phyloP scores from a whole-genome alignment of 2,113 vertebrate genomes.

The Tachysurus vachellii region DNA sequence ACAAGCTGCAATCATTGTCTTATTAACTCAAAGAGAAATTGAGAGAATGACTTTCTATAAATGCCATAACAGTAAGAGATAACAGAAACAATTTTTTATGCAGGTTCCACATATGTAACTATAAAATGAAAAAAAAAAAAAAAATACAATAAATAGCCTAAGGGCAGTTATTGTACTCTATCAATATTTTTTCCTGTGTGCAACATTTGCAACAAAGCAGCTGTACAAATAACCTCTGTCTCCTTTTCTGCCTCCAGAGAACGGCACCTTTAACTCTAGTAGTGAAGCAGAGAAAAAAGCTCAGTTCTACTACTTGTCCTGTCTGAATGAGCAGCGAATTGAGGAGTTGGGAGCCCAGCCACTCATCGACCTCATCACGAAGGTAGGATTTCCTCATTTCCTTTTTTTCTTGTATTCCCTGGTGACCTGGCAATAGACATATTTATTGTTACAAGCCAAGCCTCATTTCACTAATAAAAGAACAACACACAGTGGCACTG shows the following conservation, averaged over 20 bases:
- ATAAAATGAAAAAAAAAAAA: not conserved
- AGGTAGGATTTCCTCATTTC: constrained; percentile 69
- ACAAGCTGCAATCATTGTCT: not conserved
- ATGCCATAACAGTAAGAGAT: not conserved
- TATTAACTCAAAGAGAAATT: not conserved
- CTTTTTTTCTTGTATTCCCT: constrained; percentile 1
- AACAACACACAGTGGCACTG: not conserved
- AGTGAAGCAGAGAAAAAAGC: constrained; percentile 95
- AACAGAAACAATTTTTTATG: not conserved
- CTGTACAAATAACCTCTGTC: not conserved
- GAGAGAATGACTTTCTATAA: no score
- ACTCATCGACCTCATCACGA: constrained; percentile 88
- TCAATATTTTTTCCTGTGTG: not conserved
- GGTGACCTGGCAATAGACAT: not conserved
- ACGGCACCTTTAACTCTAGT: constrained; percentile 90
- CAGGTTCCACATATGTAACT: not conserved
- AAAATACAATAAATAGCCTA: not conserved
- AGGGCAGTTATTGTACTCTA: not conserved
- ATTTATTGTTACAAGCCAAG: not conserved
- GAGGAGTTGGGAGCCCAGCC: constrained; percentile 91
- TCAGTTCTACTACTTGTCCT: constrained; percentile 92
- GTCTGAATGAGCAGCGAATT: constrained; percentile 87
- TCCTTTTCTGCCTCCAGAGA: constrained; percentile 74
- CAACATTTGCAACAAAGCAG: not conserved
- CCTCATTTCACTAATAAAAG: not conserved